Conservation (phyloP, 2,113 vertebrate species). For the Thomomys bottae region DNA sequence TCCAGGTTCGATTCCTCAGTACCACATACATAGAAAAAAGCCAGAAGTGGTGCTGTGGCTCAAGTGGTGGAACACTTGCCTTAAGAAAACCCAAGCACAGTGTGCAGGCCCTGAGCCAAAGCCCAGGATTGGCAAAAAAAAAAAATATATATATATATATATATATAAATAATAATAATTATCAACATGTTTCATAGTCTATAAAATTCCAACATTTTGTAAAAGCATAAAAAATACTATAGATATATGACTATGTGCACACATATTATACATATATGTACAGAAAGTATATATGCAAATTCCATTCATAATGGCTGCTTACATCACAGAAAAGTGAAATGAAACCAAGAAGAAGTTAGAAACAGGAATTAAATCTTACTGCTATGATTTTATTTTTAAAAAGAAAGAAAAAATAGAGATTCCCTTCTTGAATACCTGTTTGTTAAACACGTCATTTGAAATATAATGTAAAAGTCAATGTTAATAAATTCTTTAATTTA, state of each 20-base stretch:
- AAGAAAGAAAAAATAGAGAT: slow-evolving; percentile 11
- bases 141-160: too few relatives aligned
- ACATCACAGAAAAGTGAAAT: slow-evolving; percentile 10
- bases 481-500: too few relatives aligned
- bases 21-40: too few relatives aligned
- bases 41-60: too few relatives aligned
- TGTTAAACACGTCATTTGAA: too few relatives aligned
- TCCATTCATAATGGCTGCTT: background rate
- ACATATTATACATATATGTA: background rate
- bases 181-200: background rate
- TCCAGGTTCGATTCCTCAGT: too few relatives aligned
- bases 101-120: too few relatives aligned
- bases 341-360: background rate
- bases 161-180: too few relatives aligned
- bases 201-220: slow-evolving; percentile 25
- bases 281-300: background rate
- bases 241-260: background rate
- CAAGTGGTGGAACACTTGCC: too few relatives aligned
- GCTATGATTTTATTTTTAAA: slow-evolving; percentile 37
- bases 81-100: too few relatives aligned
- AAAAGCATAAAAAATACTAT: slow-evolving; percentile 38
- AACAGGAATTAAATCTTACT: background rate
- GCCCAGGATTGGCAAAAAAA: background rate
- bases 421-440: too few relatives aligned
- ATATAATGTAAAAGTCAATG: too few relatives aligned